phyloP scores from a whole-genome alignment of 1,140 invertebrate genomes.

The Conus ventricosus region DNA sequence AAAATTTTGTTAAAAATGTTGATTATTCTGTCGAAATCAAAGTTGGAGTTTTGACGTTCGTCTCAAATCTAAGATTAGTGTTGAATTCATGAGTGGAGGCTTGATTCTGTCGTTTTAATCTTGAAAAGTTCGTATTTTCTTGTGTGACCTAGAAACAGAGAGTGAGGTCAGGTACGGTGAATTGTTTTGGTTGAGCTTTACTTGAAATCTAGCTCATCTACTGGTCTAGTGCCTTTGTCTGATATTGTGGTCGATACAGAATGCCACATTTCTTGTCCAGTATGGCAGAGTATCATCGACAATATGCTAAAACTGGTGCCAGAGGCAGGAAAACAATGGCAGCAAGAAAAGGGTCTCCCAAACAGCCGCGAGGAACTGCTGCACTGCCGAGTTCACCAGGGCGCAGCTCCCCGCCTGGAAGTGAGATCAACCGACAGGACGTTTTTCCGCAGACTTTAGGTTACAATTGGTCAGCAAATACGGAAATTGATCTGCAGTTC shows the following conservation, averaged over 20 bases:
- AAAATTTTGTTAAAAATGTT: not conserved
- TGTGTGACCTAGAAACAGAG: not conserved
- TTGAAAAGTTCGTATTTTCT: conserved; percentile 1
- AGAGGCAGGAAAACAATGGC: conserved; percentile 20
- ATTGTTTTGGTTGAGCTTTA: not conserved
- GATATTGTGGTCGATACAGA: not conserved
- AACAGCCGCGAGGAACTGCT: not conserved
- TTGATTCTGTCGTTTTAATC: not conserved
- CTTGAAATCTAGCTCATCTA: not conserved
- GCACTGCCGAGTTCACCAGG: not conserved
- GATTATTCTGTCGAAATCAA: not conserved
- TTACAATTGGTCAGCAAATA: not conserved
- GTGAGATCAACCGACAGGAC: not conserved
- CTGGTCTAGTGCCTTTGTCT: conserved; percentile 25
- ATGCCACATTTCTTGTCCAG: conserved; percentile 11
- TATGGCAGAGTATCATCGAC: conserved; percentile 20
- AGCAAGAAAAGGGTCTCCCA: conserved; percentile 5
- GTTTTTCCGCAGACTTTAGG: not conserved
- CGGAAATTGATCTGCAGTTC: not conserved
- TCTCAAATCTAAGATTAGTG: not conserved
- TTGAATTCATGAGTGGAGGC: not conserved
- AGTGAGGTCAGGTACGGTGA: not conserved
- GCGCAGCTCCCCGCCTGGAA: not conserved
- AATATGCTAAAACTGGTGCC: conserved; percentile 1
- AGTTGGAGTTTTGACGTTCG: not conserved